Evolutionary conservation across 2,113 vertebrate genomes (phyloP).

Genomic region (Tupaia tana): DNA sequence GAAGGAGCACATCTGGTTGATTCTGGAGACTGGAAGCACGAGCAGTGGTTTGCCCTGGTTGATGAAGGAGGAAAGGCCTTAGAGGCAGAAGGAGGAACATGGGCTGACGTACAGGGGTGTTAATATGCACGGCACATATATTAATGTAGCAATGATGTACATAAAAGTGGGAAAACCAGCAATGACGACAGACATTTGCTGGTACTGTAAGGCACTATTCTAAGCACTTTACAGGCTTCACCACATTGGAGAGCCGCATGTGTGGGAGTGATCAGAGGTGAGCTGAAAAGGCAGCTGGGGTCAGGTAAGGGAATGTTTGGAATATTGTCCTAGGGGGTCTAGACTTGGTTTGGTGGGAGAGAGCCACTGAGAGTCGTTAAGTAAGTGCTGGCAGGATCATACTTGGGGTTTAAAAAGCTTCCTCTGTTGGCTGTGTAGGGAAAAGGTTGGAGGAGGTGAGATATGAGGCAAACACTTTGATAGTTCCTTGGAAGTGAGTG

Average conservation of each 20-base stretch:
- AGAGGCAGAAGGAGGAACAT: neutral
- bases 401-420: neutral
- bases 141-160: neutral
- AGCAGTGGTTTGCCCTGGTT: neutral
- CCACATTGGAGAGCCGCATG: neutral
- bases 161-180: neutral
- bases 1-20: neutral
- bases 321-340: neutral
- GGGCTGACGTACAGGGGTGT: neutral
- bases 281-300: neutral
- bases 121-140: rapidly evolving
- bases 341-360: neutral
- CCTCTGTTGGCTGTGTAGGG: neutral
- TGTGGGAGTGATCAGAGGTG: neutral
- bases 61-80: neutral
- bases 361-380: neutral
- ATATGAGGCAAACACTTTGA: neutral
- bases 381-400: neutral
- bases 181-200: neutral
- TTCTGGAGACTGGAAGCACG: neutral
- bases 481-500: neutral
- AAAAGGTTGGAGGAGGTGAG: neutral
- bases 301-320: neutral
- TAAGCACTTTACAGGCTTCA: neutral
- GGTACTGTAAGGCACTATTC: neutral